Evolutionary conservation across 2,888 invertebrate species (phyloP), one percentile per base, ranked within the genome.

Genomic region (Stegophylla sp.): DNA sequence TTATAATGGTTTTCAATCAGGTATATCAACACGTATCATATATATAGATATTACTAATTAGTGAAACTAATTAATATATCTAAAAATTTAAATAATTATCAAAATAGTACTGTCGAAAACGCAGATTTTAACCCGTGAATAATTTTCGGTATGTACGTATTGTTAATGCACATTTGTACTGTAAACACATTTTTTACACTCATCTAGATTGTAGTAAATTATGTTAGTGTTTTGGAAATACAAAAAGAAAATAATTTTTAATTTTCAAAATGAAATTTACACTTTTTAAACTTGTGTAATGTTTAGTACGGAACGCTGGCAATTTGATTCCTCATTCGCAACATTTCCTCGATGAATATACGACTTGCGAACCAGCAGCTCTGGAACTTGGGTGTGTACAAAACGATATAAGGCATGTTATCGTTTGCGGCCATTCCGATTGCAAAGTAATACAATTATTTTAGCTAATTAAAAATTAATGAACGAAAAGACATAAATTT

Each of bases 361-460:
- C 94, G 7, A 95, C 96, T 85, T 96, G 96, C 84, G 98, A 98
- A 87, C 96, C 97, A 12, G 98, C 97, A 9, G 98, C 97, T 5
- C 87, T 98, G 84, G 98, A 98, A 88, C 89, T 98, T 76, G 97
- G 96, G 34, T 98, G 97, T 86, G 91, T 97, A 26, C 90, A 95
- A 59, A 96, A 97, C 86, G 91, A 95, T 84, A 95, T 98, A 83
- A 89, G 93, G 82, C 96, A 98, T 86, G 92, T 98, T 59, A 94
- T 98, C 83, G 96, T 98, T 3, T 97, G 97, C 86, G 98, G 98
- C 0, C 98, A 98, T 86, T 97, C 97, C 83, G 98, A 98, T 86
- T 98, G 98, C 87, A 98, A 97, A 87, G 90, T 90, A 84, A 84
- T 73, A 15, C 51, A 71, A 64, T 23, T 48, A 5, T 34, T 48